phyloP scores from a whole-genome alignment of 2,113 vertebrate species.

The Megalops atlanticus region DNA sequence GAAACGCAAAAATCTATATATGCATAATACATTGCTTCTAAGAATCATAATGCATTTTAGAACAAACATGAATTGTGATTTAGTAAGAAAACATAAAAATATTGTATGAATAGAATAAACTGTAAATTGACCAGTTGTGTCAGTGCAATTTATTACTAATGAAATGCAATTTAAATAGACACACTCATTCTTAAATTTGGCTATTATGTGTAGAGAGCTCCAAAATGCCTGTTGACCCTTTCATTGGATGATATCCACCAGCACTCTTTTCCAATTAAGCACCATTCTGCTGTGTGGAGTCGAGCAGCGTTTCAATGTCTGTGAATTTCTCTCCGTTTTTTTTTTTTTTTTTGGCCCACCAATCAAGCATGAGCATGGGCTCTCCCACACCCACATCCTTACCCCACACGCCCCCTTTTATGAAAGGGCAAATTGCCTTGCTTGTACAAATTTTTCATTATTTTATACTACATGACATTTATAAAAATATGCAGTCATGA shows the following conservation, averaged over 20 bases:
- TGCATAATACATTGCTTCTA: no score
- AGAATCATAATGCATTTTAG: background rate
- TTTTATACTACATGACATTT: background rate
- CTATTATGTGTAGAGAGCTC: background rate
- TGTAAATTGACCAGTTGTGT: background rate
- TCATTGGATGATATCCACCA: background rate
- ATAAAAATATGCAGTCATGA: background rate
- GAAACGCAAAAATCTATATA: background rate
- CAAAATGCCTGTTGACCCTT: background rate
- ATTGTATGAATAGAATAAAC: background rate
- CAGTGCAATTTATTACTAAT: background rate
- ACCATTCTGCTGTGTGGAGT: background rate
- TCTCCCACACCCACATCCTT: background rate
- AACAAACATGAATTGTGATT: background rate
- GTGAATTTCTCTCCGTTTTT: no score
- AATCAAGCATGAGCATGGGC: background rate
- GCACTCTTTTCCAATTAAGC: background rate
- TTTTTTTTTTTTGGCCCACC: background rate
- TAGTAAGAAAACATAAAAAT: background rate
- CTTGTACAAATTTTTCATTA: background rate
- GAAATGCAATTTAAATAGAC: background rate
- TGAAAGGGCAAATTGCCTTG: background rate
- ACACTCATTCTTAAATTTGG: background rate
- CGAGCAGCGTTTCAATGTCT: background rate
- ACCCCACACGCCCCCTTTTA: background rate